Percentiles rank a stretch among this genome's conserved stretches.
These are phyloP conservation scores for Tethya wilhelma DNA, from an alignment of 37 sponge, comb jelly and placozoan genomes.

Conservation along the genomic window DNA sequence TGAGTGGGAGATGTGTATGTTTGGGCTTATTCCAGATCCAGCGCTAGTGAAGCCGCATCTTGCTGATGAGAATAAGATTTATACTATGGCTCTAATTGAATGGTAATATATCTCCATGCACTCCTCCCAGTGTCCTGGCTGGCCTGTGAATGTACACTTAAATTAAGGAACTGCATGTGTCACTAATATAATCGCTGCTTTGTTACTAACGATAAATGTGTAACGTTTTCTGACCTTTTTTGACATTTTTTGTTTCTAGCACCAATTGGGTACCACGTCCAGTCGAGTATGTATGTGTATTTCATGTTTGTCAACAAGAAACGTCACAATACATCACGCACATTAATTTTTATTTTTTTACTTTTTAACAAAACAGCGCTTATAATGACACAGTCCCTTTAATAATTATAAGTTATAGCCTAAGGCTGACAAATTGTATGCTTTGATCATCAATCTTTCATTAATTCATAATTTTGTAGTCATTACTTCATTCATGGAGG, in stretches of 20 bases:
- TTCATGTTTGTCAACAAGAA: no score
- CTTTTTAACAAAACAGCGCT: no score
- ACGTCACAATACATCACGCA: no score
- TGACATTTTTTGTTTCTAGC: no score
- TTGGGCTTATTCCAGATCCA: slow-evolving; percentile 30
- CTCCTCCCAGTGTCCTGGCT: background rate
- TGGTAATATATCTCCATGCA: slow-evolving; percentile 26
- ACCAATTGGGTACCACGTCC: no score
- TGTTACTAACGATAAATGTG: no score
- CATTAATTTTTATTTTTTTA: no score
- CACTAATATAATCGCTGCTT: no score
- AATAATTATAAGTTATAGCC: background rate
- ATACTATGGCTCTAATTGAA: slow-evolving; percentile 66
- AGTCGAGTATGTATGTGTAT: no score
- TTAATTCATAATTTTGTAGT: background rate
- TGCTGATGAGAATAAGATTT: slow-evolving; percentile 16
- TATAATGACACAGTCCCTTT: background rate
- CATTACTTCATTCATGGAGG: background rate
- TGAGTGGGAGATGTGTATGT: slow-evolving; percentile 51
- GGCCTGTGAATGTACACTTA: background rate
- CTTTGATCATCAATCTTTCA: background rate
- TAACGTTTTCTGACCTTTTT: no score
- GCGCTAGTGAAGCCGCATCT: slow-evolving; percentile 1
- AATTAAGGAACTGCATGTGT: no score
- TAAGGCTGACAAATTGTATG: no score